phyloP scores from a whole-genome alignment of 2,888 invertebrate species.

The Leptinotarsa rubiginosa region DNA sequence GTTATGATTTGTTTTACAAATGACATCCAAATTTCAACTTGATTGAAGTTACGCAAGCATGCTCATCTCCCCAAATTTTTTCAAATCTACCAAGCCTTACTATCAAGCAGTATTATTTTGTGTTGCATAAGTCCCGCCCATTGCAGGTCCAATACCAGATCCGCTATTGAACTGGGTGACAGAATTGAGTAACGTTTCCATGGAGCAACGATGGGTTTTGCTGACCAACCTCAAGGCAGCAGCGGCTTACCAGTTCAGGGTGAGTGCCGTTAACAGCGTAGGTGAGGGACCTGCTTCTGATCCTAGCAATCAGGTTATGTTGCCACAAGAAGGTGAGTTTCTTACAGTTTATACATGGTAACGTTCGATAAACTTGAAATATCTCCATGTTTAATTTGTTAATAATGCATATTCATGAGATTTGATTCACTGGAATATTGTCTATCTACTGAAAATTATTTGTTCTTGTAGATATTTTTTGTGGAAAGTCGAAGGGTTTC shows the following conservation, averaged over 20 bases:
- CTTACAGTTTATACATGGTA: too few relatives aligned
- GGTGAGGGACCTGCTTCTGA: conserved; percentile 94
- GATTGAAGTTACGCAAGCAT: conserved; percentile 42
- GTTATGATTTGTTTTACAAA: background rate
- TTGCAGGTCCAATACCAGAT: conserved; percentile 86
- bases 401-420: background rate
- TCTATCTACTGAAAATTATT: background rate
- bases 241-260: conserved; percentile 94
- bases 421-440: conserved; percentile 16
- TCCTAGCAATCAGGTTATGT: conserved; percentile 87
- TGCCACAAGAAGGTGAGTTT: conserved; percentile 94
- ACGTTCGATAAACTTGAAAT: too few relatives aligned
- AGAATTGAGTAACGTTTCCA: conserved; percentile 86
- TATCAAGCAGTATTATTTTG: conserved; percentile 53
- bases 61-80: conserved; percentile 47
- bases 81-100: conserved; percentile 33
- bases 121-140: conserved; percentile 66
- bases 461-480: background rate
- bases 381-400: too few relatives aligned
- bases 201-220: conserved; percentile 81
- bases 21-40: background rate
- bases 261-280: conserved; percentile 96
- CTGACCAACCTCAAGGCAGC: conserved; percentile 92
- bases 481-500: too few relatives aligned
- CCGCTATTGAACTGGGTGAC: conserved; percentile 90